phyloP scores from a whole-genome alignment of 2,113 vertebrate genomes.

The Zosterops japonicus region DNA sequence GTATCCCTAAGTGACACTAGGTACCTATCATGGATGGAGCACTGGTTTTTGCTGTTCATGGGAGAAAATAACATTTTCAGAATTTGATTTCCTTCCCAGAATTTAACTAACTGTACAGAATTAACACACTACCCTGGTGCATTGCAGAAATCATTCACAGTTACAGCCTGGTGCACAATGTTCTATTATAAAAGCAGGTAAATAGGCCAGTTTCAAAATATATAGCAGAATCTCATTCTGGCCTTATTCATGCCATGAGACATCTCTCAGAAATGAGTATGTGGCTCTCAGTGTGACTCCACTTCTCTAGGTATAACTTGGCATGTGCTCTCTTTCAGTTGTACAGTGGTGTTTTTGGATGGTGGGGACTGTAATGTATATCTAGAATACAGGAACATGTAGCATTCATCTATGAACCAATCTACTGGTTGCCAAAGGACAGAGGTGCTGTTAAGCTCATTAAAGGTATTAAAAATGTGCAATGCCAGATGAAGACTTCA shows the following conservation, averaged over 20 bases:
- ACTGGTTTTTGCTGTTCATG: background rate
- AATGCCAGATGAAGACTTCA: background rate
- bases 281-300: background rate
- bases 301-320: background rate
- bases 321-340: background rate
- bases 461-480: background rate
- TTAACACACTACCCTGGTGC: slow-evolving; percentile 33
- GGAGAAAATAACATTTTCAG: slow-evolving; percentile 46
- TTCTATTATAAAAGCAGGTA: slow-evolving; percentile 45
- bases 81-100: slow-evolving; percentile 59
- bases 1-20: slow-evolving; percentile 19
- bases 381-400: background rate
- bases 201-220: slow-evolving; percentile 48
- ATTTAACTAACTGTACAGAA: slow-evolving; percentile 57
- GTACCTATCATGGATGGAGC: background rate
- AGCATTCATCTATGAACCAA: background rate
- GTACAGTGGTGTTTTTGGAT: background rate
- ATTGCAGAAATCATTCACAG: slow-evolving; percentile 41
- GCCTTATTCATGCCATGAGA: background rate
- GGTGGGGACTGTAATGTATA: background rate
- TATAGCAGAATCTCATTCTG: slow-evolving; percentile 18
- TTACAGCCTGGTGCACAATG: slow-evolving; percentile 34
- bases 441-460: background rate
- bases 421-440: background rate
- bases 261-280: slow-evolving; percentile 23